Percentiles rank a stretch among this genome's conserved stretches.
phyloP scores from a whole-genome alignment of 2,797 vertebrate species.

The Mormyrus proboscirostris region DNA sequence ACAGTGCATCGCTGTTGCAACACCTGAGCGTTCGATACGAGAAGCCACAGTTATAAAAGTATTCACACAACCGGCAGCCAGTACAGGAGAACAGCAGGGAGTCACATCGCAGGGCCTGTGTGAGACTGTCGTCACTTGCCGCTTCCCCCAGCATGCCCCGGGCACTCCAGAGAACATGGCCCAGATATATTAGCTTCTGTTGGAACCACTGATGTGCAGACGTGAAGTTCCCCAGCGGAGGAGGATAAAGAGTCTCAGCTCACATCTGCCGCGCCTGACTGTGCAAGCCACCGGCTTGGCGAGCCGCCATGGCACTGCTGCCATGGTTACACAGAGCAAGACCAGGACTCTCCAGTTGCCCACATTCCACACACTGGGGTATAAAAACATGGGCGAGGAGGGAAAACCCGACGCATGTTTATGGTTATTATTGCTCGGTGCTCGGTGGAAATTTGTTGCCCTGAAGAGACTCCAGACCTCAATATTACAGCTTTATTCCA shows the following conservation, averaged over 20 bases:
- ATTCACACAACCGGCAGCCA: not conserved
- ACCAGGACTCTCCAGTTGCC: not conserved
- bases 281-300: not conserved
- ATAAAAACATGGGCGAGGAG: not conserved
- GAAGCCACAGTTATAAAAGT: not conserved
- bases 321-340: not conserved
- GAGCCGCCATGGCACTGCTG: not conserved
- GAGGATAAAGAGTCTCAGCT: slow-evolving; percentile 5
- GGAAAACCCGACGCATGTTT: not conserved
- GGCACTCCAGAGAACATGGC: not conserved
- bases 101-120: not conserved
- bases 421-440: not conserved
- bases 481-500: not conserved
- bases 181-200: not conserved
- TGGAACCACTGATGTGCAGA: not conserved
- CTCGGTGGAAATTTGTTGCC: not conserved
- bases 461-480: not conserved
- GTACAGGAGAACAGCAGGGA: not conserved
- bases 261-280: not conserved
- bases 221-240: not conserved
- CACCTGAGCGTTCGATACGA: not conserved
- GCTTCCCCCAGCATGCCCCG: not conserved
- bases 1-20: not conserved
- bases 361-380: not conserved
- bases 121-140: not conserved